A percentile compares a stretch with the other conserved stretches of the same genome.
These are phyloP conservation scores for Reticulitermes speratus DNA, from an alignment of 1,140 invertebrate genomes.

Conservation along the genomic window DNA sequence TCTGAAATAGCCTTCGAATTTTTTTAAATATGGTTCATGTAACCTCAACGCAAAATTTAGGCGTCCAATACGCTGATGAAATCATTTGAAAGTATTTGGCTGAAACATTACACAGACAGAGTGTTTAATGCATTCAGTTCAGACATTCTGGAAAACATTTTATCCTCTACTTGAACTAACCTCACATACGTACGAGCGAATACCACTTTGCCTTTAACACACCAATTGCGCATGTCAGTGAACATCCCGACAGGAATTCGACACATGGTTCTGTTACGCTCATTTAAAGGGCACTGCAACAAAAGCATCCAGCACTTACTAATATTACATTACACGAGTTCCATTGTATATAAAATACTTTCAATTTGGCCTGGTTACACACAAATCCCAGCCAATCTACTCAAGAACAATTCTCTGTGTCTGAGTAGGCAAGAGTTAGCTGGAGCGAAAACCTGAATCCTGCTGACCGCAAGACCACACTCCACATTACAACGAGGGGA, in stretches of 20 bases:
- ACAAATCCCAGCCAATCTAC: not conserved
- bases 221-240: too few relatives aligned
- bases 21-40: too few relatives aligned
- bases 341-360: not conserved
- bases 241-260: not conserved
- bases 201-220: too few relatives aligned
- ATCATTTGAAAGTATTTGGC: too few relatives aligned
- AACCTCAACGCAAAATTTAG: too few relatives aligned
- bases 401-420: not conserved
- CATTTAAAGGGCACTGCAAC: not conserved
- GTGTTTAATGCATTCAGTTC: too few relatives aligned
- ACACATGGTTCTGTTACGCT: not conserved
- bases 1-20: too few relatives aligned
- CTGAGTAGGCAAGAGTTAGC: not conserved
- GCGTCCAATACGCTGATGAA: too few relatives aligned
- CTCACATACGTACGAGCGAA: too few relatives aligned
- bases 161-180: too few relatives aligned
- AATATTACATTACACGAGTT: not conserved
- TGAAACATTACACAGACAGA: too few relatives aligned
- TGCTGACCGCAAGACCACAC: not conserved
- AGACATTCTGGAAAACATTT: too few relatives aligned
- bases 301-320: not conserved
- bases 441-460: not conserved
- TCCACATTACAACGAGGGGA: not conserved
- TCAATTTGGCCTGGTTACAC: not conserved